Percentiles rank a stretch among this genome's conserved stretches.
Conservation (phyloP, 2,113 vertebrate genomes). For the Ameiurus melas region DNA sequence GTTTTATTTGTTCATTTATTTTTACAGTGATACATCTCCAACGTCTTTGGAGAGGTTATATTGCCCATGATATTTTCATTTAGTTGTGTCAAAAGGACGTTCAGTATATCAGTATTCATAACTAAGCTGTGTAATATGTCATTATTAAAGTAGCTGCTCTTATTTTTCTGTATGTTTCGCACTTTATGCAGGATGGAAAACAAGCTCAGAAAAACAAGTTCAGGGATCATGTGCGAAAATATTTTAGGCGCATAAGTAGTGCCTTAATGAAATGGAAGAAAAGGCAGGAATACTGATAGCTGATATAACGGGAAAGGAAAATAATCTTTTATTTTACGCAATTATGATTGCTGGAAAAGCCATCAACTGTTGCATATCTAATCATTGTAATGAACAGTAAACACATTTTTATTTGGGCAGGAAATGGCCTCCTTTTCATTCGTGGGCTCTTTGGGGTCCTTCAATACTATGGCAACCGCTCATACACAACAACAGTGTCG, state of each 20-base stretch:
- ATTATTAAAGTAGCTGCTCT: neutral
- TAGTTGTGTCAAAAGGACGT: neutral
- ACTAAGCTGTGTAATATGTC: no score
- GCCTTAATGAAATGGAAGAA: neutral
- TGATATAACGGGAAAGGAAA: neutral
- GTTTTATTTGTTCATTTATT: neutral
- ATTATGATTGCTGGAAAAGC: neutral
- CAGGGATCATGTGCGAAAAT: conserved; percentile 30
- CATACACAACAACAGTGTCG: conserved; percentile 48
- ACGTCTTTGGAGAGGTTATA: neutral
- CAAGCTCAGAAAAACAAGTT: conserved; percentile 30
- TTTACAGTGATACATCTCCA: neutral
- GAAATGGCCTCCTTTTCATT: conserved; percentile 43
- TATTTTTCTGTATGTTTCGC: neutral
- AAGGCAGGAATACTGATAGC: neutral
- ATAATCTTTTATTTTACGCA: neutral
- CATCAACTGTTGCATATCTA: neutral
- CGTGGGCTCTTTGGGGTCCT: conserved; percentile 53
- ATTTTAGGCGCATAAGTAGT: neutral
- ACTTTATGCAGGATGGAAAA: neutral
- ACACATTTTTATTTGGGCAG: conserved; percentile 42
- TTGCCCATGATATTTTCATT: neutral
- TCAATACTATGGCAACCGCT: conserved; percentile 65
- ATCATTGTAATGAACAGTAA: neutral
- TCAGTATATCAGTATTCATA: neutral